These are phyloP conservation scores for Orussus abietinus DNA, from an alignment of 1,140 invertebrate species.

Conservation along the genomic window DNA sequence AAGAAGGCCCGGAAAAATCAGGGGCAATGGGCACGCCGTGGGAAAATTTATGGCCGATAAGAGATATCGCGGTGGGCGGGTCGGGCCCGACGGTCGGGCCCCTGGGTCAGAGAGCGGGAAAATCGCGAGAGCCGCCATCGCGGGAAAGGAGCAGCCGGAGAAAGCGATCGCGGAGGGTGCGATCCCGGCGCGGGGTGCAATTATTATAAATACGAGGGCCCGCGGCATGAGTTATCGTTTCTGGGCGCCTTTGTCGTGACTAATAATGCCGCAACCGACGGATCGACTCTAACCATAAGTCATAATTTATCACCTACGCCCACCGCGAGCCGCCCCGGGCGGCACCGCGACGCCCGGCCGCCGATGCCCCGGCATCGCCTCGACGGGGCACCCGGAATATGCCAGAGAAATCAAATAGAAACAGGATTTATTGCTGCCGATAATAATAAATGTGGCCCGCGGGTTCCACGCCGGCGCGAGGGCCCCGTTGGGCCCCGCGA, in stretches of 20 bases:
- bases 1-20: too few species aligned
- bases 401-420: conserved; percentile 17
- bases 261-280: conserved; percentile 24
- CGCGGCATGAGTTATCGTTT: conserved; percentile 19
- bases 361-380: conserved; percentile 1
- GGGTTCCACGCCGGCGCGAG: too few species aligned
- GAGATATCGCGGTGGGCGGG: conserved; percentile 19
- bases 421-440: conserved; percentile 10
- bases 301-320: conserved; percentile 24
- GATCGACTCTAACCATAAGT: conserved; percentile 4
- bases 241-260: conserved; percentile 24
- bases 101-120: too few species aligned
- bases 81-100: too few species aligned
- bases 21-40: too few species aligned
- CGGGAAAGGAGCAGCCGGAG: too few species aligned
- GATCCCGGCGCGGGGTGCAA: conserved; percentile 16
- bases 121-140: too few species aligned
- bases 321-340: conserved; percentile 5
- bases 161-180: not conserved
- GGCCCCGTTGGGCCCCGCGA: too few species aligned
- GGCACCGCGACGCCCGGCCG: conserved; percentile 2
- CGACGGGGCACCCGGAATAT: not conserved
- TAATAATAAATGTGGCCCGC: conserved; percentile 8
- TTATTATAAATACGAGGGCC: conserved; percentile 33
- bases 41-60: conserved; percentile 28